Evolutionary conservation across 2,888 invertebrate genomes (phyloP).

Genomic region (Caenorhabditis imperialis): DNA sequence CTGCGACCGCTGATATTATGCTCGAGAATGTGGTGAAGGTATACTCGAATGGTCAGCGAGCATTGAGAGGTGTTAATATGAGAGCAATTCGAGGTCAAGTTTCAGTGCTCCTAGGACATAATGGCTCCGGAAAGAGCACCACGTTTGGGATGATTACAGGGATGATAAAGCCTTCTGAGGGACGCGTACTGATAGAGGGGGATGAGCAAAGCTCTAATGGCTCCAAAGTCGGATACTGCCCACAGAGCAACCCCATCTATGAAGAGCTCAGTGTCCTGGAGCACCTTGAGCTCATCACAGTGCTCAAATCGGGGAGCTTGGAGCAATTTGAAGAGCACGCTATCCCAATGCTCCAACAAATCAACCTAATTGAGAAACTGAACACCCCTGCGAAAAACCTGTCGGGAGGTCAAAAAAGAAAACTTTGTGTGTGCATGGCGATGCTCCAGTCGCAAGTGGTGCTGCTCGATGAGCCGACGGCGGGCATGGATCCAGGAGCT

Average conservation of each 20-base stretch:
- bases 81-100: conserved; percentile 28
- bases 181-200: conserved; percentile 20
- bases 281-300: conserved; percentile 47
- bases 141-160: conserved; percentile 40
- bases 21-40: conserved; percentile 19
- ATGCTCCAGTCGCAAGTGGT: conserved; percentile 63
- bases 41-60: conserved; percentile 22
- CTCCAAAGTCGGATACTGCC: conserved; percentile 22
- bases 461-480: conserved; percentile 72
- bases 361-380: conserved; percentile 14
- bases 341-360: conserved; percentile 5
- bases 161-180: conserved; percentile 5
- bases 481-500: conserved; percentile 67
- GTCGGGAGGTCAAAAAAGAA: conserved; percentile 72
- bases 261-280: conserved; percentile 66
- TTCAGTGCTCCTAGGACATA: conserved; percentile 28
- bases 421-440: conserved; percentile 71
- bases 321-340: conserved; percentile 17
- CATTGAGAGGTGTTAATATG: conserved; percentile 22
- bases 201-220: conserved; percentile 8
- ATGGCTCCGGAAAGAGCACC: conserved; percentile 33
- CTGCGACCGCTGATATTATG: conserved; percentile 14
- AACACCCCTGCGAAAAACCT: conserved; percentile 29
- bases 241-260: conserved; percentile 69
- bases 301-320: conserved; percentile 10